Evolutionary conservation across 92 coral and sea anemone species (phyloP).

Genomic region (Epizoanthus illoricatus): DNA sequence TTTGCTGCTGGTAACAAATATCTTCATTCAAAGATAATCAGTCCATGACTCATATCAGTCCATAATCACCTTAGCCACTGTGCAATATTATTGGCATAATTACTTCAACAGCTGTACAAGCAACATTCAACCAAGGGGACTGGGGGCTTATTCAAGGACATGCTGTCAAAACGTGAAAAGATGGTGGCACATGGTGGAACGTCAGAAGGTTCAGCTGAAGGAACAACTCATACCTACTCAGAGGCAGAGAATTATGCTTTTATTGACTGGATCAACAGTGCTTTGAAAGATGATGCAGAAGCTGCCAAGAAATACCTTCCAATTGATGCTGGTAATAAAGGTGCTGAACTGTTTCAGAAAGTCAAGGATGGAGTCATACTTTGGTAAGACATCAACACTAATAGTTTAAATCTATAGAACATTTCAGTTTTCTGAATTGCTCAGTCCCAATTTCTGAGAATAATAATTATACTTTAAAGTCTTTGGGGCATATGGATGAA

Average conservation of each 20-base stretch:
- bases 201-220: slow-evolving; percentile 88
- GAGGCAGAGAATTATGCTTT: slow-evolving; percentile 92
- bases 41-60: too few relatives aligned
- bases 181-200: slow-evolving; percentile 78
- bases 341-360: slow-evolving; percentile 75
- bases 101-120: slow-evolving; percentile 39
- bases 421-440: not conserved
- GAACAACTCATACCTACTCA: slow-evolving; percentile 83
- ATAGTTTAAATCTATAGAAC: not conserved
- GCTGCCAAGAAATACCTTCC: slow-evolving; percentile 67
- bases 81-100: not conserved
- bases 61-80: too few relatives aligned
- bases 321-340: slow-evolving; percentile 57
- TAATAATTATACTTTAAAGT: too few relatives aligned
- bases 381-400: slow-evolving; percentile 53
- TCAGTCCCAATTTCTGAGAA: too few relatives aligned
- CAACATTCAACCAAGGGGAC: slow-evolving; percentile 45
- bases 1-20: too few relatives aligned
- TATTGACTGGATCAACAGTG: slow-evolving; percentile 93
- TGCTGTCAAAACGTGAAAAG: slow-evolving; percentile 66
- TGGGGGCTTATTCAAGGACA: slow-evolving; percentile 56
- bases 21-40: too few relatives aligned
- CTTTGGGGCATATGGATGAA: too few relatives aligned
- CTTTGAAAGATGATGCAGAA: slow-evolving; percentile 71
- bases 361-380: slow-evolving; percentile 83